A percentile compares a stretch with the other conserved stretches of the same genome.
phyloP scores from a whole-genome alignment of 2,797 vertebrate species.

The Acropternis orthonyx region DNA sequence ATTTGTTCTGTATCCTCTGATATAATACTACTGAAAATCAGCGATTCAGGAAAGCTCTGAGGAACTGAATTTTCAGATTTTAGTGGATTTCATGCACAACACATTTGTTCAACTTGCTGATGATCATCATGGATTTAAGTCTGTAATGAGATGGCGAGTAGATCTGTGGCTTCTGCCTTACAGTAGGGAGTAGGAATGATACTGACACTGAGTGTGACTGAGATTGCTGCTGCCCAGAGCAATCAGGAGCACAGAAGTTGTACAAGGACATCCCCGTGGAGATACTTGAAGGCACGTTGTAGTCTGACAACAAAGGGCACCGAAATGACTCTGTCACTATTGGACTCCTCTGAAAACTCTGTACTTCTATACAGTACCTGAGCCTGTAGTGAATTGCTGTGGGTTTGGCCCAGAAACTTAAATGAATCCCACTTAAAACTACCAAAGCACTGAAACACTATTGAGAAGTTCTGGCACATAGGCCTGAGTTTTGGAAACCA shows the following conservation, averaged over 20 bases:
- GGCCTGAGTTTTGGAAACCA: background rate
- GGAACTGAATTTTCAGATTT: background rate
- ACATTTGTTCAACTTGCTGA: background rate
- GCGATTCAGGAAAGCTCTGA: background rate
- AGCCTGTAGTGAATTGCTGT: background rate
- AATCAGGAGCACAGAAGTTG: background rate
- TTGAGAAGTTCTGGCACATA: background rate
- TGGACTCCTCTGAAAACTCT: background rate
- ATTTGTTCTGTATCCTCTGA: background rate
- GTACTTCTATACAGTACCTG: background rate
- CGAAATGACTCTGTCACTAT: background rate
- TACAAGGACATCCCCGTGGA: accelerated
- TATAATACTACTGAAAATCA: background rate
- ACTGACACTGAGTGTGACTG: background rate
- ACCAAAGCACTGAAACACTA: background rate
- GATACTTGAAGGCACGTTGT: background rate
- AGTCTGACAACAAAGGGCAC: background rate
- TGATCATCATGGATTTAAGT: background rate
- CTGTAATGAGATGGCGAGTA: background rate
- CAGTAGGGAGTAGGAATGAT: background rate
- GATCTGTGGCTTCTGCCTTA: background rate
- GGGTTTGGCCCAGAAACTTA: background rate
- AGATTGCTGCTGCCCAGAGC: background rate
- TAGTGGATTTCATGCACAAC: background rate
- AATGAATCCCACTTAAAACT: background rate